A percentile compares a stretch with the other conserved stretches of the same genome.
Conservation (phyloP, 2,113 vertebrate genomes). For the Caretta caretta region DNA sequence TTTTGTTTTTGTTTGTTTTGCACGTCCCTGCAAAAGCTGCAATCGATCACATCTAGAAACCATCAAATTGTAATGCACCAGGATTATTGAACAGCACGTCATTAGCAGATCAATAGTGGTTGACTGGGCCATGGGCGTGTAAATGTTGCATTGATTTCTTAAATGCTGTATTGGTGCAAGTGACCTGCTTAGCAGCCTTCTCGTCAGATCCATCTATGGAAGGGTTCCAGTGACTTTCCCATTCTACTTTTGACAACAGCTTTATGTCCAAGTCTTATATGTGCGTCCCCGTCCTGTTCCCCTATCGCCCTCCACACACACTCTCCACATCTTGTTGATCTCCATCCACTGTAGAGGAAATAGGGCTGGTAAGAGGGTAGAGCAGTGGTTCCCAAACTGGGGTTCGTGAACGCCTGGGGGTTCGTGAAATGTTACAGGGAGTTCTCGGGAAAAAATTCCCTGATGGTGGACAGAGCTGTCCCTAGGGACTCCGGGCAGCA, state of each 20-base stretch:
- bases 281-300: neutral
- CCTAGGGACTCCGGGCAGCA: too few relatives aligned
- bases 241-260: neutral
- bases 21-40: neutral
- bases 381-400: neutral
- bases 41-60: neutral
- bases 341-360: neutral
- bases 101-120: constrained; percentile 2
- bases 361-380: neutral
- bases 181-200: neutral
- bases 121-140: neutral
- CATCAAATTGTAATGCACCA: neutral
- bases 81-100: neutral
- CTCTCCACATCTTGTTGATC: neutral
- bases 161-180: neutral
- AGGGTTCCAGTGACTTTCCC: neutral
- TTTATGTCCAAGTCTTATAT: neutral
- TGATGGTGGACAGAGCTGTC: too few relatives aligned
- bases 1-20: neutral
- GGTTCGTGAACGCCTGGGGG: too few relatives aligned
- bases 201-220: rapidly evolving
- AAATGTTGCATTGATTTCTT: constrained; percentile 36
- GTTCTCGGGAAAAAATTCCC: too few relatives aligned
- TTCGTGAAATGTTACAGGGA: too few relatives aligned
- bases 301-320: neutral